Percentiles rank a stretch among this genome's conserved stretches.
phyloP scores from a whole-genome alignment of 2,888 invertebrate genomes.

The Synergus itoensis region DNA sequence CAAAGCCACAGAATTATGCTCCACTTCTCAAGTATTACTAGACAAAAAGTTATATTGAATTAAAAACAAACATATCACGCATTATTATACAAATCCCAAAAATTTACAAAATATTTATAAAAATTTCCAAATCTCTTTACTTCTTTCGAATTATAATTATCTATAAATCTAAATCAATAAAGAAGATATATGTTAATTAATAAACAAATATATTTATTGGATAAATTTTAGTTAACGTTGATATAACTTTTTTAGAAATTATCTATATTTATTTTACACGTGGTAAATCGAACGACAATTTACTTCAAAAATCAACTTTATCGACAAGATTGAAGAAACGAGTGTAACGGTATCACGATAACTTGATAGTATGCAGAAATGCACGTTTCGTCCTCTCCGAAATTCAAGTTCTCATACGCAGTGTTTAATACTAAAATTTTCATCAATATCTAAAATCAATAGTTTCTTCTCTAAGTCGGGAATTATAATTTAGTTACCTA shows the following conservation, averaged over 20 bases:
- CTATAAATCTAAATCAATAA: too few species aligned
- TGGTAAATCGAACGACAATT: conserved; percentile 29
- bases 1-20: too few species aligned
- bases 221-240: not conserved
- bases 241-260: not conserved
- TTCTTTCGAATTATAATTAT: too few species aligned
- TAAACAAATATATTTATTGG: not conserved
- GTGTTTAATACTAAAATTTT: not conserved
- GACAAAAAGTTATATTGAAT: too few species aligned
- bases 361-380: conserved; percentile 35
- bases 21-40: not conserved
- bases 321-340: conserved; percentile 51
- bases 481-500: not conserved
- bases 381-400: conserved; percentile 22
- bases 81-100: too few species aligned
- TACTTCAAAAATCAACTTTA: conserved; percentile 36
- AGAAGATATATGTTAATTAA: too few species aligned
- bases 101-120: too few species aligned
- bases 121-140: not conserved
- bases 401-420: conserved; percentile 11
- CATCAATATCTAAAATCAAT: not conserved
- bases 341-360: conserved; percentile 54
- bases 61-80: too few species aligned
- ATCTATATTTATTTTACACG: conserved; percentile 8
- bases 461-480: not conserved